A percentile compares a stretch with the other conserved stretches of the same genome.
Evolutionary conservation across 2,113 vertebrate genomes (phyloP).

Genomic region (Protobothrops flavoviridis): DNA sequence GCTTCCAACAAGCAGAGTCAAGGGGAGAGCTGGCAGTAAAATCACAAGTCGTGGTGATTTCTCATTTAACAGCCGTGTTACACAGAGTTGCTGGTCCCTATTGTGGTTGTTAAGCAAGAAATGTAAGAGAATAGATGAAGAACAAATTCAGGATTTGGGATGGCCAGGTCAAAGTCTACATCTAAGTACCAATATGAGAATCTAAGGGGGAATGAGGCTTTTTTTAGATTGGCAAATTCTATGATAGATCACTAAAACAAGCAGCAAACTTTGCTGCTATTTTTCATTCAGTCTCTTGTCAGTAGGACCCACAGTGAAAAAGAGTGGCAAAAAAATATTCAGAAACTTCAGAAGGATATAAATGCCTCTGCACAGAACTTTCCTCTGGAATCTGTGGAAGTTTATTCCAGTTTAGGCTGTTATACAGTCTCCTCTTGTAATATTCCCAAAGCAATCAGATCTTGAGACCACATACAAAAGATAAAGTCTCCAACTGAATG

Average conservation of each 20-base stretch:
- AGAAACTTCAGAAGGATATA: neutral
- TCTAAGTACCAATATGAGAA: neutral
- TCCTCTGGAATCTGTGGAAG: neutral
- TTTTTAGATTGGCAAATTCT: neutral
- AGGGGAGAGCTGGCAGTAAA: neutral
- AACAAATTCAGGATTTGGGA: neutral
- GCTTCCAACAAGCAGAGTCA: neutral
- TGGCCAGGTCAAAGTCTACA: neutral
- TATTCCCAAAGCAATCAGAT: neutral
- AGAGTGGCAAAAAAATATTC: neutral
- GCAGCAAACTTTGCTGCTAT: neutral
- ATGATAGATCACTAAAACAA: neutral
- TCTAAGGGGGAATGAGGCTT: neutral
- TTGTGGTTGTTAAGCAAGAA: neutral
- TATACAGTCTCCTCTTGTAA: no score
- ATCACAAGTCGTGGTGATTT: neutral
- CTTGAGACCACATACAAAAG: neutral
- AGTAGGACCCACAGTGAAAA: neutral
- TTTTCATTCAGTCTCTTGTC: neutral
- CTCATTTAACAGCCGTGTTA: neutral
- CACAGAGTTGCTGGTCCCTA: neutral
- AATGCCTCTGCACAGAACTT: neutral
- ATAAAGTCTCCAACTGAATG: neutral
- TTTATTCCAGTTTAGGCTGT: neutral
- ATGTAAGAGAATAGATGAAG: neutral